A percentile compares a stretch with the other conserved stretches of the same genome.
Evolutionary conservation across 1,140 invertebrate genomes (phyloP).

Genomic region (Psix sp.): DNA sequence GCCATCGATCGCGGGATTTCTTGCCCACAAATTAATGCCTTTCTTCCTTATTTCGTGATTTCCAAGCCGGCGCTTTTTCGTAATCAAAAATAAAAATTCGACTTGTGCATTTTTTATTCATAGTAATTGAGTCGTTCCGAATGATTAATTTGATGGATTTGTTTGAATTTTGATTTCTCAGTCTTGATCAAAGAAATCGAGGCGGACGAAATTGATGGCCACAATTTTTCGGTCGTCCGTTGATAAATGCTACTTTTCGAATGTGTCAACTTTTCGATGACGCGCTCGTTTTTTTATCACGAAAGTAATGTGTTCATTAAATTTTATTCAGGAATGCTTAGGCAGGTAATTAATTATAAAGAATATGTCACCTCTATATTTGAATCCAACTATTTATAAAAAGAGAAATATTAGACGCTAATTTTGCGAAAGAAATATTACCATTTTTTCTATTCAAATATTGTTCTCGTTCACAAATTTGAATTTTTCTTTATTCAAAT

Average conservation of each 20-base stretch:
- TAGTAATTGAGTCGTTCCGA: slow-evolving; percentile 32
- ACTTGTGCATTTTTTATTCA: slow-evolving; percentile 11
- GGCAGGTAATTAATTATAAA: slow-evolving; percentile 13
- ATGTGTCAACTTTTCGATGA: slow-evolving; percentile 32
- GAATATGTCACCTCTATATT: slow-evolving; percentile 15
- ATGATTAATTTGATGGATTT: slow-evolving; percentile 49
- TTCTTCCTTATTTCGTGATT: too few relatives aligned
- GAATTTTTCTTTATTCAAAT: too few relatives aligned
- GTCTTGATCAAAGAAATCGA: slow-evolving; percentile 32
- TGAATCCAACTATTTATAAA: slow-evolving; percentile 20
- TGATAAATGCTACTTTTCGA: slow-evolving; percentile 46
- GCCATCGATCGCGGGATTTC: too few relatives aligned
- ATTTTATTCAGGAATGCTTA: slow-evolving; percentile 38
- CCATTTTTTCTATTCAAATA: too few relatives aligned
- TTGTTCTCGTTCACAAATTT: too few relatives aligned
- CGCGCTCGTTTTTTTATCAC: slow-evolving; percentile 26
- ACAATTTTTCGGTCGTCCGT: slow-evolving; percentile 32
- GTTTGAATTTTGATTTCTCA: slow-evolving; percentile 42
- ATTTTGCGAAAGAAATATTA: not conserved
- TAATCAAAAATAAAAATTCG: not conserved
- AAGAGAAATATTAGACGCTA: slow-evolving; percentile 1
- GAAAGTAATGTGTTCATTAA: slow-evolving; percentile 30
- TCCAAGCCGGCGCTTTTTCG: too few relatives aligned
- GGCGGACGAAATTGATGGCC: slow-evolving; percentile 35
- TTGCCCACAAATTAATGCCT: too few relatives aligned